Evolutionary conservation across 2,113 vertebrate genomes (phyloP).

Genomic region (Porphyrio hochstetteri): DNA sequence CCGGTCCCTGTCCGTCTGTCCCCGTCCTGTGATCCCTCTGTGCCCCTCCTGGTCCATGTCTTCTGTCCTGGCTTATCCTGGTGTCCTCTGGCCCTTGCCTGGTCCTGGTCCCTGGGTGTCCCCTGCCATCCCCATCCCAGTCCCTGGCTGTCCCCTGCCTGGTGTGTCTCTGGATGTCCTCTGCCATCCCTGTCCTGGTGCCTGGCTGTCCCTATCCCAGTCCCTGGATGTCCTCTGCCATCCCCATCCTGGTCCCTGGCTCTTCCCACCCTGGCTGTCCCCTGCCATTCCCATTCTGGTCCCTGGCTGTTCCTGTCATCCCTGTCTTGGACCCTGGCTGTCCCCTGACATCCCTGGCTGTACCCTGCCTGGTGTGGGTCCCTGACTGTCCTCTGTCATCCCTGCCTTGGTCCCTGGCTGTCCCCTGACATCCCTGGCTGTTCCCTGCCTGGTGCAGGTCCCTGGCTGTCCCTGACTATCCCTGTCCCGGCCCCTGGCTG

Average conservation of each 20-base stretch:
- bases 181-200: neutral
- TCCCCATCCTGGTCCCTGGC: neutral
- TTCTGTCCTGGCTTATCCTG: neutral
- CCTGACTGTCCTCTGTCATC: too few relatives aligned
- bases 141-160: neutral
- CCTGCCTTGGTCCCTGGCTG: neutral
- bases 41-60: neutral
- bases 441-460: too few relatives aligned
- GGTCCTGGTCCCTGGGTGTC: too few relatives aligned
- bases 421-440: neutral
- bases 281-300: too few relatives aligned
- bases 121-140: neutral
- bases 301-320: neutral
- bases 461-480: too few relatives aligned
- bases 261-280: neutral
- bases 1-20: accelerated
- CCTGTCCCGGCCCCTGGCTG: neutral
- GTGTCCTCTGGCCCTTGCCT: neutral
- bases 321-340: too few relatives aligned
- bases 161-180: neutral
- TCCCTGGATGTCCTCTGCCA: neutral
- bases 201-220: neutral
- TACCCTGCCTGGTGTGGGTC: too few relatives aligned
- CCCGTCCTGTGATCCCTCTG: neutral
- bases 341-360: too few relatives aligned